A percentile compares a stretch with the other conserved stretches of the same genome.
Evolutionary conservation across 2,113 vertebrate species (phyloP).

Genomic region (Terrapene triunguis): DNA sequence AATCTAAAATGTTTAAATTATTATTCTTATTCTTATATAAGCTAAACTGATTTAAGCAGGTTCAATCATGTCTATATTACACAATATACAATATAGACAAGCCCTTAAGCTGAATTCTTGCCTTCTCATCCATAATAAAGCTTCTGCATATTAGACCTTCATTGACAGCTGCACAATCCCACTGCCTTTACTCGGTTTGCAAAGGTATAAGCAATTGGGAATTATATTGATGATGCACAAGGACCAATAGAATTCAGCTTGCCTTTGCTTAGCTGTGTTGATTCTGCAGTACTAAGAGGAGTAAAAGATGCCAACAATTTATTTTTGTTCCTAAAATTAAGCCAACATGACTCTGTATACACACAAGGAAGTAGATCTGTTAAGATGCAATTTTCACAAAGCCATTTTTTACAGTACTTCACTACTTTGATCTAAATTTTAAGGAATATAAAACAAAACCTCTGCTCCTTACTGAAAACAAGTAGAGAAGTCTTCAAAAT

Average conservation of each 20-base stretch:
- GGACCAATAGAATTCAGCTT: background rate
- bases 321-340: background rate
- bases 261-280: background rate
- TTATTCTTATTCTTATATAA: background rate
- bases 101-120: background rate
- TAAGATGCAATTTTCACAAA: background rate
- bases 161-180: background rate
- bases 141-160: background rate
- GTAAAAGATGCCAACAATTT: background rate
- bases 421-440: background rate
- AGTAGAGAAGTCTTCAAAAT: slow-evolving; percentile 88
- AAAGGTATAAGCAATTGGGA: background rate
- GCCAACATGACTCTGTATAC: background rate
- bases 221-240: background rate
- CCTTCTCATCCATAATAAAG: background rate
- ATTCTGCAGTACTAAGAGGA: background rate
- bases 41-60: background rate
- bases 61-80: background rate
- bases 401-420: background rate
- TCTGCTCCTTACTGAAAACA: slow-evolving; percentile 90
- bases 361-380: background rate
- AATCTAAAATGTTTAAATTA: background rate
- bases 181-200: background rate
- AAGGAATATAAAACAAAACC: background rate
- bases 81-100: background rate